Evolutionary conservation across 1,140 invertebrate species (phyloP).

Genomic region (Theocolax elegans): DNA sequence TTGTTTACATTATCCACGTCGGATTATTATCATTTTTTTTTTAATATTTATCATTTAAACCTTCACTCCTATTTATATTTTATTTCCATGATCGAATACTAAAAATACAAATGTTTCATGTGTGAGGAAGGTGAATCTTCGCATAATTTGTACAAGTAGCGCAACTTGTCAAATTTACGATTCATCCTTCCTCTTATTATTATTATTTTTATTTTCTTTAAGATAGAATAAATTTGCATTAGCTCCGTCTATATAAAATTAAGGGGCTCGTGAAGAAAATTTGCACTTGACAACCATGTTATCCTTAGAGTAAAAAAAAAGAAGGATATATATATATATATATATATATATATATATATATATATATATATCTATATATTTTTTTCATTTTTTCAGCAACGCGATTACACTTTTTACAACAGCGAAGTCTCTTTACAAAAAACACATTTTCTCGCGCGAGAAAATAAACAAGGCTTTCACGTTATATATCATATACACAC

Average conservation of each 20-base stretch:
- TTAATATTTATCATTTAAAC: constrained; percentile 36
- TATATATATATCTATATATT: too few relatives aligned
- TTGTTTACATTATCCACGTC: constrained; percentile 59
- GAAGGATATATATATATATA: too few relatives aligned
- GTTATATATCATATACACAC: constrained; percentile 31
- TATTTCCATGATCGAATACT: constrained; percentile 63
- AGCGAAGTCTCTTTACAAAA: constrained; percentile 28
- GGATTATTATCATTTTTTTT: constrained; percentile 62
- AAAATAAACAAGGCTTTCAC: constrained; percentile 31
- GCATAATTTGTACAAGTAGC: constrained; percentile 49
- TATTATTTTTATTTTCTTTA: constrained; percentile 38
- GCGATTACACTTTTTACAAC: constrained; percentile 34
- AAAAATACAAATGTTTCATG: constrained; percentile 66
- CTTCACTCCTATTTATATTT: constrained; percentile 63
- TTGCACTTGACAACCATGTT: constrained; percentile 39
- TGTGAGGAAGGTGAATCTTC: constrained; percentile 49
- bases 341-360: too few relatives aligned
- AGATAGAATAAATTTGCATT: constrained; percentile 55
- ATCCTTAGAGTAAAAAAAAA: constrained; percentile 31
- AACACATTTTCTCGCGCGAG: constrained; percentile 15
- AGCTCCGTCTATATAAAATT: constrained; percentile 56
- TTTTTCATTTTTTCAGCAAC: constrained; percentile 12
- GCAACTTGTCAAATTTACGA: constrained; percentile 51
- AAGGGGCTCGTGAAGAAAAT: constrained; percentile 59
- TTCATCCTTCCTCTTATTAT: constrained; percentile 39